Conservation (phyloP, 1,140 invertebrate genomes). For the Penaeus vannamei region DNA sequence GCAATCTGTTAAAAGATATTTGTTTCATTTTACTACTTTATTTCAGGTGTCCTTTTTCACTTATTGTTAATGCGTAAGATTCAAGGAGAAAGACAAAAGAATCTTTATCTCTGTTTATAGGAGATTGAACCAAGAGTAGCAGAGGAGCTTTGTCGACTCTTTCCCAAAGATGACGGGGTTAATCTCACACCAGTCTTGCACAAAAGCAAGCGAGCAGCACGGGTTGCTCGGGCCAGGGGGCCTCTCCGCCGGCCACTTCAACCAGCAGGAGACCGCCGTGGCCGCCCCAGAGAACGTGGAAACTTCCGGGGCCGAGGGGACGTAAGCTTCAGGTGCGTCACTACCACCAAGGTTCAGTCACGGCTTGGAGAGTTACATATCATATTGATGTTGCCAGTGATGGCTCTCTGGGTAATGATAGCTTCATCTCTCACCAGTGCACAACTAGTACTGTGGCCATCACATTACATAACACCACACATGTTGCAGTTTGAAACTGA, state of each 20-base stretch:
- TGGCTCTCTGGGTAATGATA: slow-evolving; percentile 12
- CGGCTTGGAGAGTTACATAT: slow-evolving; percentile 42
- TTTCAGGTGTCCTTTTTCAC: too few relatives aligned
- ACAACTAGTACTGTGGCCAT: slow-evolving; percentile 19
- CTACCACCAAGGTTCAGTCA: slow-evolving; percentile 56
- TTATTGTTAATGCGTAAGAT: too few relatives aligned
- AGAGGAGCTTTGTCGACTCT: slow-evolving; percentile 93
- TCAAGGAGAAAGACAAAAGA: too few relatives aligned
- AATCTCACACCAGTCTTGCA: slow-evolving; percentile 91
- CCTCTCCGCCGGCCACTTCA: slow-evolving; percentile 68
- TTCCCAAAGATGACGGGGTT: slow-evolving; percentile 93
- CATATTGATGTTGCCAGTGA: slow-evolving; percentile 42
- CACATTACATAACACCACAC: too few relatives aligned
- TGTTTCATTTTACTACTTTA: too few relatives aligned
- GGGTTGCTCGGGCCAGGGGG: slow-evolving; percentile 71
- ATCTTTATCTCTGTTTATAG: slow-evolving; percentile 21
- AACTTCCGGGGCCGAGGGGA: slow-evolving; percentile 72
- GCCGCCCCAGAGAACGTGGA: slow-evolving; percentile 73
- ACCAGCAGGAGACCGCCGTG: slow-evolving; percentile 71
- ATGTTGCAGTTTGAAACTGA: too few relatives aligned
- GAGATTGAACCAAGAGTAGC: slow-evolving; percentile 80
- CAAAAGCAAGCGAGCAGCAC: slow-evolving; percentile 89
- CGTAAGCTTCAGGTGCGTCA: slow-evolving; percentile 65
- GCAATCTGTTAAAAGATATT: too few relatives aligned
- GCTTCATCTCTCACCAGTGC: slow-evolving; percentile 30